phyloP scores from a whole-genome alignment of 2,113 vertebrate species.

The Gadus macrocephalus region DNA sequence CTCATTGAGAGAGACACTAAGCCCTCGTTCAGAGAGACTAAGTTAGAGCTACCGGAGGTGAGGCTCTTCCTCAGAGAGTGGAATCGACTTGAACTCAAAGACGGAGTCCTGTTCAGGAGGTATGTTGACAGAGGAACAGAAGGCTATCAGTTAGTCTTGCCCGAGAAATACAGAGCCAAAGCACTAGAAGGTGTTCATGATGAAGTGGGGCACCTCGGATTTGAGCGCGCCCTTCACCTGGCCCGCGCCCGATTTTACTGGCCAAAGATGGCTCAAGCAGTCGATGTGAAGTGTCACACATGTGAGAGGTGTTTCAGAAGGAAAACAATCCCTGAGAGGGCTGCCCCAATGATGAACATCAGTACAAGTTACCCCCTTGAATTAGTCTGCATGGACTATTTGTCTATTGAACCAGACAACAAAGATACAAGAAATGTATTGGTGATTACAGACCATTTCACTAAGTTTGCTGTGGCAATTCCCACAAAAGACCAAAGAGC shows the following conservation, averaged over 20 bases:
- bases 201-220: conserved; percentile 6
- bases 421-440: conserved; percentile 11
- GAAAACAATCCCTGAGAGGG: conserved; percentile 6
- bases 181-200: conserved; percentile 1
- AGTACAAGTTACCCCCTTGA: conserved; percentile 11
- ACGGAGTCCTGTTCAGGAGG: conserved; percentile 7
- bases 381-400: conserved; percentile 24
- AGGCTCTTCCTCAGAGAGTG: conserved; percentile 12
- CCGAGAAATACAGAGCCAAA: not conserved
- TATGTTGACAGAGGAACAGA: not conserved
- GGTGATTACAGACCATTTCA: conserved; percentile 15
- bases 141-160: conserved; percentile 10
- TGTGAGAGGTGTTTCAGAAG: conserved; percentile 16
- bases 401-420: conserved; percentile 4
- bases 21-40: not conserved
- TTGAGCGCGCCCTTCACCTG: not conserved
- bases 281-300: conserved; percentile 10
- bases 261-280: conserved; percentile 12
- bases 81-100: conserved; percentile 2
- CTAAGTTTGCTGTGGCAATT: not conserved
- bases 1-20: not conserved
- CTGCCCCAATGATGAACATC: conserved; percentile 18
- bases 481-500: not conserved
- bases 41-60: not conserved
- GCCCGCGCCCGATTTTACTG: conserved; percentile 10